Percentiles rank a stretch among this genome's conserved stretches.
Conservation (phyloP, 2,888 invertebrate genomes). For the Dastarcus helophoroides region DNA sequence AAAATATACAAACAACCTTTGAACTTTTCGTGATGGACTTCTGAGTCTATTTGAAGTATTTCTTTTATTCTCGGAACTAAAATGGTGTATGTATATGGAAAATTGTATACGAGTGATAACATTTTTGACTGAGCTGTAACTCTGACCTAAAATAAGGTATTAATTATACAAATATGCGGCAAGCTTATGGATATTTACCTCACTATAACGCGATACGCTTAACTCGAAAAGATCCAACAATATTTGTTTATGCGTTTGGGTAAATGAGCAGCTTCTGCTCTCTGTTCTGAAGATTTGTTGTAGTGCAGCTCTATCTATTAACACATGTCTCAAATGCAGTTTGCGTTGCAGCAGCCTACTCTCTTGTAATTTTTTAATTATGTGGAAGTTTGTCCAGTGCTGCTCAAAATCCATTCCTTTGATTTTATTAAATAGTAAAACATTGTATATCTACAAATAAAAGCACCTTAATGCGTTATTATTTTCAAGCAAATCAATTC, state of each 20-base stretch:
- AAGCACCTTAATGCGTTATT: no score
- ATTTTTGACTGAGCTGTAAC: conserved; percentile 55
- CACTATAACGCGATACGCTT: conserved; percentile 55
- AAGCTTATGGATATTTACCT: conserved; percentile 34
- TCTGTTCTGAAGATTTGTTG: conserved; percentile 50
- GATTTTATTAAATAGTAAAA: conserved; percentile 45
- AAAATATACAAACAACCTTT: conserved; percentile 73
- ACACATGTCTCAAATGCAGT: conserved; percentile 47
- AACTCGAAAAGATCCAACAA: conserved; percentile 51
- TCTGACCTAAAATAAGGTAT: conserved; percentile 42
- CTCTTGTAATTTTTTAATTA: conserved; percentile 50
- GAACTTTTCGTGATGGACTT: conserved; percentile 53
- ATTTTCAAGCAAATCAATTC: no score
- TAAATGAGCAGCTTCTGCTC: conserved; percentile 40
- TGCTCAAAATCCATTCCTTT: conserved; percentile 45
- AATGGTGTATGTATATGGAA: conserved; percentile 58
- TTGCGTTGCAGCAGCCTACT: conserved; percentile 52
- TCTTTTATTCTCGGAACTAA: conserved; percentile 51
- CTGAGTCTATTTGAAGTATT: conserved; percentile 49
- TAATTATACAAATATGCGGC: not conserved
- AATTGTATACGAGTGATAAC: conserved; percentile 49
- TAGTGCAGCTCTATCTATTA: conserved; percentile 54
- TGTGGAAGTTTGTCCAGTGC: conserved; percentile 54
- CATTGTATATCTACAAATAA: conserved; percentile 60
- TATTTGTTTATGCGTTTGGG: conserved; percentile 48